These are phyloP conservation scores for Sipha flava DNA, from an alignment of 1,140 invertebrate genomes.

Conservation along the genomic window DNA sequence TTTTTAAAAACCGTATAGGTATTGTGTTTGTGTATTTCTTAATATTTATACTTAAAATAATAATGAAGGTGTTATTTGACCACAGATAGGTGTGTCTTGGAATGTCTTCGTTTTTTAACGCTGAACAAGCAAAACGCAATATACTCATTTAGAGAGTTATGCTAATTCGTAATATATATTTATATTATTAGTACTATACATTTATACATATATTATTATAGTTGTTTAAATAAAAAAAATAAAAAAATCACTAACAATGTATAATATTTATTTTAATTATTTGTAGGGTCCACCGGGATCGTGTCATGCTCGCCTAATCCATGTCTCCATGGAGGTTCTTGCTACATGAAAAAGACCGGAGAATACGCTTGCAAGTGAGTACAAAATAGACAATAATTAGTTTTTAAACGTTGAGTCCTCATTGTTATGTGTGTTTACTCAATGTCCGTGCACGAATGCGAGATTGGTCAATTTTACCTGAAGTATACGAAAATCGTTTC, in stretches of 20 bases:
- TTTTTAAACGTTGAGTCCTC: not conserved
- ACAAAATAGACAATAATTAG: not conserved
- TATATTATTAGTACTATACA: too few relatives aligned
- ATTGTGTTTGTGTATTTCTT: not conserved
- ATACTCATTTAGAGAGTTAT: not conserved
- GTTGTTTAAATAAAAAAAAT: not conserved
- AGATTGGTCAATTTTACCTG: not conserved
- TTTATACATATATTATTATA: not conserved
- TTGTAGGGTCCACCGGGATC: conserved; percentile 20
- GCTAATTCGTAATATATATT: not conserved
- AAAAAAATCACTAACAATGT: not conserved
- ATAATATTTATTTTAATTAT: conserved; percentile 4
- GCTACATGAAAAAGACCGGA: conserved; percentile 21
- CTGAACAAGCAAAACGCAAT: conserved; percentile 7
- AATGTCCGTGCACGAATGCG: not conserved
- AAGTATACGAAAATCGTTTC: not conserved
- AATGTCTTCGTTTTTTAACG: not conserved
- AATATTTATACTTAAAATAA: not conserved
- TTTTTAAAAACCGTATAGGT: not conserved
- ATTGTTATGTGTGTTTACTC: not conserved
- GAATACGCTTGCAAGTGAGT: conserved; percentile 31
- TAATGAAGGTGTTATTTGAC: conserved; percentile 19
- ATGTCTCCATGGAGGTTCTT: conserved; percentile 18
- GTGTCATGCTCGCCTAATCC: conserved; percentile 26
- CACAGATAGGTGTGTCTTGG: not conserved